These are phyloP conservation scores for Eutolmus rufibarbis DNA, from an alignment of 2,888 invertebrate genomes.

Conservation along the genomic window DNA sequence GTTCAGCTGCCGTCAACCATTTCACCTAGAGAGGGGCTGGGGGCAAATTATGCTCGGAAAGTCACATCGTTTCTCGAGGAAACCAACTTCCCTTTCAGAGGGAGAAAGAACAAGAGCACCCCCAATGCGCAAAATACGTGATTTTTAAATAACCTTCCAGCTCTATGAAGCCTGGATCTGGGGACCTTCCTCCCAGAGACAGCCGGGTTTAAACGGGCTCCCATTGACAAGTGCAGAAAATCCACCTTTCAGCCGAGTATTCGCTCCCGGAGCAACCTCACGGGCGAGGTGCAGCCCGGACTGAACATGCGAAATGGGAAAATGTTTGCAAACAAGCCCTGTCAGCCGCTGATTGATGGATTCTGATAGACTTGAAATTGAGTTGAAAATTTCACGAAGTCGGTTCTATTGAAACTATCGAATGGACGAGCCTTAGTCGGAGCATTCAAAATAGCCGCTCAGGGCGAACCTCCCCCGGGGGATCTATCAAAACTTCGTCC, in stretches of 20 bases:
- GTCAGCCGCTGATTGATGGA: slow-evolving; percentile 36
- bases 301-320: slow-evolving; percentile 7
- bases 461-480: neutral
- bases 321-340: slow-evolving; percentile 35
- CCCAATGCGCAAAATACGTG: neutral
- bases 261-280: neutral
- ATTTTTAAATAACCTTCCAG: neutral
- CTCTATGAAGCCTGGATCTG: neutral
- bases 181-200: neutral
- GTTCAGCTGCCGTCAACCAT: neutral
- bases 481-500: slow-evolving; percentile 1
- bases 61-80: neutral
- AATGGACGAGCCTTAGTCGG: neutral
- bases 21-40: neutral
- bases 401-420: neutral
- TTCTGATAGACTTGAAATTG: slow-evolving; percentile 13
- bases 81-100: neutral
- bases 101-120: neutral
- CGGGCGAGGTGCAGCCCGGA: neutral
- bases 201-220: neutral
- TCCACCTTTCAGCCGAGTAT: slow-evolving; percentile 17
- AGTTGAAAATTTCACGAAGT: slow-evolving; percentile 15
- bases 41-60: neutral
- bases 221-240: slow-evolving; percentile 12
- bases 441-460: neutral